Percentiles rank a stretch among this genome's conserved stretches.
These are phyloP conservation scores for Cerceris ruficornis DNA, from an alignment of 2,888 invertebrate species.

Conservation along the genomic window DNA sequence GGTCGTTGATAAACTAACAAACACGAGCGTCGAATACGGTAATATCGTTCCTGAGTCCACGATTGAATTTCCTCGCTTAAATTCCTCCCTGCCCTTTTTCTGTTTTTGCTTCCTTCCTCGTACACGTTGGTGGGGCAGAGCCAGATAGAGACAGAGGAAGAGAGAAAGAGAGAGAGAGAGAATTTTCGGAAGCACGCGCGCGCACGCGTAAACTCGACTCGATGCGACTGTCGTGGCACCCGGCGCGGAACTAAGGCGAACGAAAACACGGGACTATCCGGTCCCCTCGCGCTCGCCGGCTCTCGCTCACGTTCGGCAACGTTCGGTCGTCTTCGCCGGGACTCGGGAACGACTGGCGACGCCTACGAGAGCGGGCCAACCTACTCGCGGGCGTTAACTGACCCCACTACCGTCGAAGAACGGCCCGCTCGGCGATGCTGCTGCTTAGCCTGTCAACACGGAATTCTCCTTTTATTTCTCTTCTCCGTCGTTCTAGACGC, in stretches of 20 bases:
- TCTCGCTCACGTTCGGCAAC: constrained; percentile 55
- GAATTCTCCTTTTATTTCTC: not conserved
- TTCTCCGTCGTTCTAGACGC: not conserved
- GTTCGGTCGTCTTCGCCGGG: constrained; percentile 60
- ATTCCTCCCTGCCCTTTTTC: not conserved
- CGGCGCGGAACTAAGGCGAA: constrained; percentile 81
- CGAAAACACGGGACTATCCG: constrained; percentile 76
- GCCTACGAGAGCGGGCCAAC: constrained; percentile 71
- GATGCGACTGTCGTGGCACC: constrained; percentile 81
- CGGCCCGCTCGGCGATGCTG: constrained; percentile 19
- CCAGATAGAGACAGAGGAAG: constrained; percentile 15
- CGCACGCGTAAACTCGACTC: constrained; percentile 73
- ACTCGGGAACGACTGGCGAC: constrained; percentile 11
- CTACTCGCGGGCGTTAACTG: constrained; percentile 78
- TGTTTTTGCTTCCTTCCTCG: not conserved
- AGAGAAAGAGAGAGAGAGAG: constrained; percentile 28
- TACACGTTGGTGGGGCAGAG: constrained; percentile 16
- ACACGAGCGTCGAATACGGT: no score
- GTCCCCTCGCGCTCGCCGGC: constrained; percentile 74
- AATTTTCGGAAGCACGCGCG: constrained; percentile 62
- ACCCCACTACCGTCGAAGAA: constrained; percentile 32
- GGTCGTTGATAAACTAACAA: no score
- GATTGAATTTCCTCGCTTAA: no score
- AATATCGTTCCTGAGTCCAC: not conserved
- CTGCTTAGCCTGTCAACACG: constrained; percentile 48